Percentiles rank a stretch among this genome's conserved stretches.
phyloP scores from a whole-genome alignment of 2,113 vertebrate genomes.

The Heterotilapia buettikoferi region DNA sequence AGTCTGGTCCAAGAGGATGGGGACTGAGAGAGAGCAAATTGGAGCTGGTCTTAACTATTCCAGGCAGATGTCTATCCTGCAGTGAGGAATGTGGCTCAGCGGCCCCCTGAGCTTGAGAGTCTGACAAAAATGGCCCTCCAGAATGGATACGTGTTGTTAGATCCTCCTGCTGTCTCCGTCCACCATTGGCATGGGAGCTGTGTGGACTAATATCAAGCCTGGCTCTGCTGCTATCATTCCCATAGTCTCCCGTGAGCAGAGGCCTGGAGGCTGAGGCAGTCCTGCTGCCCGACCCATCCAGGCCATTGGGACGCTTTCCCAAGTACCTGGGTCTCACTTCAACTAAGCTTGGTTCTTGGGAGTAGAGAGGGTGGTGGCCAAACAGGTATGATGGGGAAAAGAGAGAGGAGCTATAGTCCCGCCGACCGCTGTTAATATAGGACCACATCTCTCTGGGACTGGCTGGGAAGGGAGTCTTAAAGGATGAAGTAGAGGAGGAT shows the following conservation, averaged over 20 bases:
- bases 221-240: constrained; percentile 42
- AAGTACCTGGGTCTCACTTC: constrained; percentile 62
- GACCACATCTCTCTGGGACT: constrained; percentile 71
- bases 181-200: constrained; percentile 62
- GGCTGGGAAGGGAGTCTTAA: constrained; percentile 63
- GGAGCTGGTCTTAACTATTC: constrained; percentile 47
- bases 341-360: constrained; percentile 50
- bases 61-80: constrained; percentile 58
- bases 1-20: constrained; percentile 55
- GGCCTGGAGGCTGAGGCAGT: constrained; percentile 54
- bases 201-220: constrained; percentile 52
- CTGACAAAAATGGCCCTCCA: constrained; percentile 49
- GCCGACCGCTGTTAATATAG: constrained; percentile 50
- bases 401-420: constrained; percentile 62
- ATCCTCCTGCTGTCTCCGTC: constrained; percentile 65
- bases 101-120: constrained; percentile 55
- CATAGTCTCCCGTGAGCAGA: constrained; percentile 51
- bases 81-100: constrained; percentile 68
- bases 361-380: constrained; percentile 54
- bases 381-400: constrained; percentile 60
- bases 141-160: constrained; percentile 17
- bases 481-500: constrained; percentile 56
- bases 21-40: constrained; percentile 44
- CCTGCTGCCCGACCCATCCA: constrained; percentile 67
- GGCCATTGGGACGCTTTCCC: constrained; percentile 66